Conservation (phyloP, 2,888 invertebrate genomes). For the Omphaloscelis lunosa region DNA sequence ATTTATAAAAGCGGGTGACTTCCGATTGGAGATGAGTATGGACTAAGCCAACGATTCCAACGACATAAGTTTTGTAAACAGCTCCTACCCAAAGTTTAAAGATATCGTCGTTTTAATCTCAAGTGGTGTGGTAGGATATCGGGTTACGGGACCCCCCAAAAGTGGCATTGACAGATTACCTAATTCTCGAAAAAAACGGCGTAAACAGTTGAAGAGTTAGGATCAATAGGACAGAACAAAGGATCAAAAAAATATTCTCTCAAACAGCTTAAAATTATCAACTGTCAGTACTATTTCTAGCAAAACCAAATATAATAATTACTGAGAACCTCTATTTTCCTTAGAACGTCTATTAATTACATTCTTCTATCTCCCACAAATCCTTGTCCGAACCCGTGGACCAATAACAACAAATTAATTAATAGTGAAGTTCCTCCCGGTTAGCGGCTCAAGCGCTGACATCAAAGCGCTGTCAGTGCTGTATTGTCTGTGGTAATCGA, state of each 20-base stretch:
- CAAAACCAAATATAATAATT: not conserved
- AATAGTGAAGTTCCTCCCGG: slow-evolving; percentile 31
- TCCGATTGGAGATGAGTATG: too few relatives aligned
- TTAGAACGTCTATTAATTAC: not conserved
- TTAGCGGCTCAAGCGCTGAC: slow-evolving; percentile 29
- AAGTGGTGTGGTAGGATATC: too few relatives aligned
- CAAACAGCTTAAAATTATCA: not conserved
- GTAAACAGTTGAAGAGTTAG: not conserved
- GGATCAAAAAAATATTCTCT: not conserved
- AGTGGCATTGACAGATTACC: too few relatives aligned
- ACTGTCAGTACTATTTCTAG: not conserved
- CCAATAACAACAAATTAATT: slow-evolving; percentile 35
- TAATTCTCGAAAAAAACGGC: too few relatives aligned
- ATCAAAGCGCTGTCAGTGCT: slow-evolving; percentile 53
- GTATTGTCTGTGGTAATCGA: slow-evolving; percentile 45
- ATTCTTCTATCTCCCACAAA: slow-evolving; percentile 17
- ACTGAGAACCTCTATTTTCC: not conserved
- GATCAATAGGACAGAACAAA: not conserved
- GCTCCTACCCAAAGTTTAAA: too few relatives aligned
- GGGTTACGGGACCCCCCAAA: too few relatives aligned
- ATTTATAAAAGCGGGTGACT: too few relatives aligned
- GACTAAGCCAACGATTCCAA: too few relatives aligned
- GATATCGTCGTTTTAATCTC: too few relatives aligned
- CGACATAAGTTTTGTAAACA: too few relatives aligned
- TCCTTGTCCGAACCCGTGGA: slow-evolving; percentile 6